Conservation (phyloP, 2,888 invertebrate species). For the Octonoba sinensis region DNA sequence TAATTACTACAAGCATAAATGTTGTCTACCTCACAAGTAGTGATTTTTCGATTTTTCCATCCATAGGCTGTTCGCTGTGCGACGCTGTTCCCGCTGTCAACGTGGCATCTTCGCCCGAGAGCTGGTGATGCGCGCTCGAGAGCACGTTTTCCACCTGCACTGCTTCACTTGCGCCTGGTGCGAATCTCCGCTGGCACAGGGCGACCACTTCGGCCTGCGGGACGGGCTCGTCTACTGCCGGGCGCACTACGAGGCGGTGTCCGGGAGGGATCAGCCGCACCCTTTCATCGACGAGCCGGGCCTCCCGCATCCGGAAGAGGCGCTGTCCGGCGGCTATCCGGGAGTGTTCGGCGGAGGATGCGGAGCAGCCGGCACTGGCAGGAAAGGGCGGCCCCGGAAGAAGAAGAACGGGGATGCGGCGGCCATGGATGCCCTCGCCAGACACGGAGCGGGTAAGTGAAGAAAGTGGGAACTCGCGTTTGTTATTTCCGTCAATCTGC, state of each 20-base stretch:
- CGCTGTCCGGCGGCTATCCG: neutral
- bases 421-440: slow-evolving; percentile 5
- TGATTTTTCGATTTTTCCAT: neutral
- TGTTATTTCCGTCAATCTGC: too few species aligned
- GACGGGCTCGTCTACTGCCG: slow-evolving; percentile 81
- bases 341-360: neutral
- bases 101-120: slow-evolving; percentile 90
- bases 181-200: slow-evolving; percentile 87
- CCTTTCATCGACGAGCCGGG: neutral
- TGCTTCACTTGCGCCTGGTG: slow-evolving; percentile 95
- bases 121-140: slow-evolving; percentile 93
- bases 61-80: slow-evolving; percentile 73
- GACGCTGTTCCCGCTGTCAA: slow-evolving; percentile 87
- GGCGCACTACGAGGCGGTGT: slow-evolving; percentile 77
- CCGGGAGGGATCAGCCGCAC: neutral
- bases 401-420: slow-evolving; percentile 59
- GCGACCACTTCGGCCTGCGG: slow-evolving; percentile 91
- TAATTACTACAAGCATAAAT: neutral
- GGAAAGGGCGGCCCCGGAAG: slow-evolving; percentile 67
- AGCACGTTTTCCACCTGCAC: slow-evolving; percentile 92
- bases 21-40: too few species aligned
- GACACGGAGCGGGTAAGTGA: slow-evolving; percentile 41
- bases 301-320: neutral
- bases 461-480: too few species aligned
- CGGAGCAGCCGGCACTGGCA: slow-evolving; percentile 18